Percentiles rank a stretch among this genome's conserved stretches.
phyloP scores from a whole-genome alignment of 2,797 vertebrate genomes.

The Crenichthys baileyi region DNA sequence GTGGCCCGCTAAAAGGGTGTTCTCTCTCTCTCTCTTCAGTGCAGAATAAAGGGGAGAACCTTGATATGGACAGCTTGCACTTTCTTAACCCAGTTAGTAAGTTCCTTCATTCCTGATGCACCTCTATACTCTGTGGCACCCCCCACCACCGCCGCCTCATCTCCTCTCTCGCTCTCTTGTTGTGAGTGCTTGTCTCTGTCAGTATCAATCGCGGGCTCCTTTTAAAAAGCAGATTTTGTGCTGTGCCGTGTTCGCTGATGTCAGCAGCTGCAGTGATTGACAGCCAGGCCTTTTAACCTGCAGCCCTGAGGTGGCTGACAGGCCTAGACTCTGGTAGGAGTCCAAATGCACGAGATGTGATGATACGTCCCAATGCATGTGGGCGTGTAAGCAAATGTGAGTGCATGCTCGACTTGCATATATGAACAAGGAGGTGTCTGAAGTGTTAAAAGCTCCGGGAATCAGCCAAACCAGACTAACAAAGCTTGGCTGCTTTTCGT shows the following conservation, averaged over 20 bases:
- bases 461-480: conserved; percentile 40
- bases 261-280: conserved; percentile 80
- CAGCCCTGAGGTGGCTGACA: conserved; percentile 48
- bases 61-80: conserved; percentile 44
- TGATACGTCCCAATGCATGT: conserved; percentile 51
- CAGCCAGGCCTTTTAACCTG: conserved; percentile 79
- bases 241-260: conserved; percentile 76
- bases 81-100: conserved; percentile 80
- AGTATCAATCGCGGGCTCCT: conserved; percentile 71
- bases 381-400: conserved; percentile 21
- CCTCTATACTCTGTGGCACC: conserved; percentile 57
- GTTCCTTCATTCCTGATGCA: conserved; percentile 63
- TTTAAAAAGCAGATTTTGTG: conserved; percentile 68
- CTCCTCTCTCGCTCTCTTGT: conserved; percentile 37
- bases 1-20: conserved; percentile 74
- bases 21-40: conserved; percentile 18
- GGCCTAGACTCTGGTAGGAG: conserved; percentile 24
- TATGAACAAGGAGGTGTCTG: conserved; percentile 18
- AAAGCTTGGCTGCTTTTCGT: conserved; percentile 37
- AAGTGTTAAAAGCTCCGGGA: conserved; percentile 28
- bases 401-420: conserved; percentile 12
- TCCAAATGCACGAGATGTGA: conserved; percentile 45
- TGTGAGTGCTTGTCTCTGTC: conserved; percentile 74
- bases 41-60: conserved; percentile 9
- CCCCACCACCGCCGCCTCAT: conserved; percentile 10